These are phyloP conservation scores for Helicoverpa zea DNA, from an alignment of 1,140 invertebrate genomes.

Conservation along the genomic window DNA sequence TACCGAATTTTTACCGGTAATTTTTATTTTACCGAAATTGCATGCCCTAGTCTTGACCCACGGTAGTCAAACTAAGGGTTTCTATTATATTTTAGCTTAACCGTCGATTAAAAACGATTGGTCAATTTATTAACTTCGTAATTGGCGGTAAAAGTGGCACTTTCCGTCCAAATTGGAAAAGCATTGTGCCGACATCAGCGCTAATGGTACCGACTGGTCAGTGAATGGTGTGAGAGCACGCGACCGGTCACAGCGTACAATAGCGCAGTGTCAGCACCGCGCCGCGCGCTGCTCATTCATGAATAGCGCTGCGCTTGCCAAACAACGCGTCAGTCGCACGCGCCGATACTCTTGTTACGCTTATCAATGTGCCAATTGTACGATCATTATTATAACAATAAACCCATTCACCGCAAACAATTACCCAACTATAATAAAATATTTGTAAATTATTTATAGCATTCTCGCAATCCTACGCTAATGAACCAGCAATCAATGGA, in stretches of 20 bases:
- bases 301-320: slow-evolving; percentile 5
- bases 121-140: not conserved
- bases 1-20: too few species aligned
- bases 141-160: not conserved
- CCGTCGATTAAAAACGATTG: too few species aligned
- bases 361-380: not conserved
- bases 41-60: too few species aligned
- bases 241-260: slow-evolving; percentile 1
- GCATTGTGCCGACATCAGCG: not conserved
- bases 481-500: not conserved
- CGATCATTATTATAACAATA: not conserved
- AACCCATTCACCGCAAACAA: not conserved
- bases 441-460: not conserved
- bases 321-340: not conserved
- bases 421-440: not conserved
- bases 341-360: not conserved
- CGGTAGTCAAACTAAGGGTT: too few species aligned
- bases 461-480: not conserved
- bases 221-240: not conserved
- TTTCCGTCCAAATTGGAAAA: slow-evolving; percentile 1
- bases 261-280: not conserved
- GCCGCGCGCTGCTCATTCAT: slow-evolving; percentile 4
- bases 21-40: too few species aligned
- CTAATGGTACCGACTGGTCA: not conserved
- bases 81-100: too few species aligned